Evolutionary conservation across 2,888 invertebrate genomes (phyloP), one percentile per base, ranked within the genome.

Genomic region (Rhamphomyia laevipes): DNA sequence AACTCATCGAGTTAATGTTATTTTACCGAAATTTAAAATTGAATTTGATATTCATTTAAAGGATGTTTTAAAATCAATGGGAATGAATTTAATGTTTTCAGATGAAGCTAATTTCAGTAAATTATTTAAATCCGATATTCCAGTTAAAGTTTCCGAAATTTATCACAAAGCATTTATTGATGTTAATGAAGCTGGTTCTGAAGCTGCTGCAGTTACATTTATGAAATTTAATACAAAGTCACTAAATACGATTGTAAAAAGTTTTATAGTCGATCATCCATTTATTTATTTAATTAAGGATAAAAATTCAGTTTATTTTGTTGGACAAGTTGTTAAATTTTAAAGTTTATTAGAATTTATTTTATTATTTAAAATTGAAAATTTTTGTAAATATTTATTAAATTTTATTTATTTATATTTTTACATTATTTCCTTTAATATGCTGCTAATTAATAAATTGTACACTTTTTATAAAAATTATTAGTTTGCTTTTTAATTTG

Each of bases 131-230:
- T 48, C 43, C 57, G 55, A 12, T 3, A 58, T n/a, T 70, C 72
- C 55, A 51, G 57, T 5, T n/a, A 65, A 62, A 49, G 82, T 91
- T 1, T 81, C 81, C 33, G 78, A 82, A 58, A 84, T 84, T 2
- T 65, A 89, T 2, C 91, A 92, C 65, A 91, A 91, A 64, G 87
- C 89, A 0, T 87, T 84, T 62, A 84, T 92, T 57, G 86, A 89
- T 62, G 87, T 91, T 0, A 86, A 88, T 64, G 91, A 92, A 63
- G 83, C 87, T 63, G 91, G 92, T 1, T 84, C 86, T 2, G 90
- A 90, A 65, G 90, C 91, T 0, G 87, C 90, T 13, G 90, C 89
- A 1, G 87, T 85, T 35, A 87, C 88, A 31, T 58, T 61, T 64
- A 54, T 57, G 57, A 48, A n/a, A 9, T 11, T 27, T 27, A 35